A percentile compares a stretch with the other conserved stretches of the same genome.
phyloP scores from a whole-genome alignment of 2,888 invertebrate species.

The Ariolimax columbianus region DNA sequence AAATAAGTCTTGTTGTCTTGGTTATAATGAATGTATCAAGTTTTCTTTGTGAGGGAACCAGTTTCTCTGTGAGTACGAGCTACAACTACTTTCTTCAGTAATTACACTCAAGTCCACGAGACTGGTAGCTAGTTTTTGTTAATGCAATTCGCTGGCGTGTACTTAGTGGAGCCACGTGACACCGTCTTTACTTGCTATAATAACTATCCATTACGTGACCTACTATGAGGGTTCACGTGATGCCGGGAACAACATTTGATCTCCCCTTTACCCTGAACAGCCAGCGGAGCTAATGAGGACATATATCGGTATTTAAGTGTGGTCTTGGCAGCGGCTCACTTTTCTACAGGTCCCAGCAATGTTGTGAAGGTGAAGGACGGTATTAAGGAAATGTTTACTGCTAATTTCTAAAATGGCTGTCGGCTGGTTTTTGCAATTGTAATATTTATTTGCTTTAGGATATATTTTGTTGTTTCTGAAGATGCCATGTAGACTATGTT shows the following conservation, averaged over 20 bases:
- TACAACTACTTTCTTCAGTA: too few relatives aligned
- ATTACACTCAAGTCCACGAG: too few relatives aligned
- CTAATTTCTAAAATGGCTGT: not conserved
- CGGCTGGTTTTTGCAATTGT: not conserved
- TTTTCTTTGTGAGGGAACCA: too few relatives aligned
- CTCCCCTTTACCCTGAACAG: not conserved
- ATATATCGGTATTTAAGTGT: not conserved
- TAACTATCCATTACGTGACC: not conserved
- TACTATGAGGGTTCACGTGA: not conserved
- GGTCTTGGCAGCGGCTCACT: not conserved
- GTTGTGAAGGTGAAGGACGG: not conserved
- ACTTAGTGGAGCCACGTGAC: too few relatives aligned
- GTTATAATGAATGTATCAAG: too few relatives aligned
- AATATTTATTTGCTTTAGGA: not conserved
- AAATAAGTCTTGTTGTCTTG: too few relatives aligned
- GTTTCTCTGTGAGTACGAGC: too few relatives aligned
- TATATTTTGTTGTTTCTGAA: not conserved
- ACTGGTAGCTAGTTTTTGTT: too few relatives aligned
- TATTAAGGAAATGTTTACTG: not conserved
- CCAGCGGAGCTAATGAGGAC: not conserved
- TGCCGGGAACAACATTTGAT: conserved; percentile 5
- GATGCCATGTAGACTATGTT: not conserved
- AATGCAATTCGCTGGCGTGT: too few relatives aligned
- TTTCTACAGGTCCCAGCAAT: not conserved
- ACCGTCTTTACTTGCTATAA: not conserved